Evolutionary conservation across 2,797 vertebrate genomes (phyloP), one percentile per base, ranked within the genome.

Genomic region (Lepilemur ruficaudatus): DNA sequence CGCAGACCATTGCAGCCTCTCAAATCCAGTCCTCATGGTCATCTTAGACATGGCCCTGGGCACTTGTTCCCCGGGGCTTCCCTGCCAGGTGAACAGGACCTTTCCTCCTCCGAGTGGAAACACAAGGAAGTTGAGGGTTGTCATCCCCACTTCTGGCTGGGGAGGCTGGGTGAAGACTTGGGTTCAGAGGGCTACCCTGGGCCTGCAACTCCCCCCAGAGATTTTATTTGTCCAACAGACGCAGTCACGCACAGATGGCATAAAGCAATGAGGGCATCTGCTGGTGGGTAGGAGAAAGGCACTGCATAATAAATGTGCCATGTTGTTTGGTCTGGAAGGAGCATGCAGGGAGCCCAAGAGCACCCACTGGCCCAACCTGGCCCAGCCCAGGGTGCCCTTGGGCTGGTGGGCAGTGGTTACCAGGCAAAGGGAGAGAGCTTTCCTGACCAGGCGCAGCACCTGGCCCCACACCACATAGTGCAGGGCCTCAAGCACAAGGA

Each of bases 211-310:
- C 61, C 9, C 61, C n/a, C 20, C 46, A 52, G 48, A 28, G 50
- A 75, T 78, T 90, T 61, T 69, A 38, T 61, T 50, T 65, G 43
- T 65, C 2, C 59, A 18, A 12, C 6, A 57, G 76, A 48, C 65
- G 57, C 32, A 65, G 78, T 63, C 59, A 65, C 32, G 25, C 12
- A 55, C 5, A 6, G 30, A 11, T 3, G 25, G 85, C n/a, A 1
- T 38, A 43, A 88, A n/a, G 38, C 41, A 69, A n/a, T 3, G 80
- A 87, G 48, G 94, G 30, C 82, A 59, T 38, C 80, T 95, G 91
- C 93, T 89, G 82, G 22, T 0, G 13, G n/a, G 15, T 23, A 17
- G 38, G 3, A n/a, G 55, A 69, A 81, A 17, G 32, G 28, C 46
- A 43, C 22, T 69, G 50, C 41, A 25, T 12, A 13, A 55, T 59